Evolutionary conservation across 2,113 vertebrate species (phyloP), one percentile per base, ranked within the genome.

Genomic region (Dipodomys spectabilis): DNA sequence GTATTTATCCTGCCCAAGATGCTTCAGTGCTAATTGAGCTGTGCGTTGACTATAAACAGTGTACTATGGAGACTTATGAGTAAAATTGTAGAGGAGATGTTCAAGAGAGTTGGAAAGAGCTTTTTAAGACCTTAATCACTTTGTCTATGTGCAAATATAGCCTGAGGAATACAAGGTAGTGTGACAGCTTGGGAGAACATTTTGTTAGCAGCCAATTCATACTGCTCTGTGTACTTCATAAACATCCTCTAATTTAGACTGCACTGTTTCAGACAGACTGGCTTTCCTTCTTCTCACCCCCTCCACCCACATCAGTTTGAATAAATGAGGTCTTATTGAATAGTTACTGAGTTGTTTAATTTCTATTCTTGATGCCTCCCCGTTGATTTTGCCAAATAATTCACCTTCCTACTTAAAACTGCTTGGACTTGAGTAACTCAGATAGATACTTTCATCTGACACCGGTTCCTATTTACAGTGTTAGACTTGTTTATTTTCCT

Each of bases 241-340:
- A 93, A 84, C 45, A 49, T 86, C 82, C 79, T 92, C 91, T 92
- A 79, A 93, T 90, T 94, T 83, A 77, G 94, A 86, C 94, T 57
- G 79, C n/a, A 65, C 77, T 49, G 20, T 88, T 94, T 94, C 82
- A 89, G 91, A 88, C 84, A 6, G 68, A 12, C 92, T 77, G 82
- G 80, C 93, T 89, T 86, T 44, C 67, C 65, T 92, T 73, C 65
- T 92, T 73, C 78, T 75, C 65, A 7, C 62, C 44, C 49, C 68
- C 45, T 27, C 73, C 7, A 20, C 9, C 35, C 53, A 85, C 74
- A 69, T 60, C 65, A 3, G 28, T 90, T 87, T 82, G 90, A 85
- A 95, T 95, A 94, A 94, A 94, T 95, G 96, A 93, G 96, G 71
- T 82, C 71, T 62, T 77, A 23, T 88, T 95, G 93, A 94, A 92